These are phyloP conservation scores for Drosophila bipectinata DNA, from an alignment of 1,140 invertebrate species.

Conservation along the genomic window DNA sequence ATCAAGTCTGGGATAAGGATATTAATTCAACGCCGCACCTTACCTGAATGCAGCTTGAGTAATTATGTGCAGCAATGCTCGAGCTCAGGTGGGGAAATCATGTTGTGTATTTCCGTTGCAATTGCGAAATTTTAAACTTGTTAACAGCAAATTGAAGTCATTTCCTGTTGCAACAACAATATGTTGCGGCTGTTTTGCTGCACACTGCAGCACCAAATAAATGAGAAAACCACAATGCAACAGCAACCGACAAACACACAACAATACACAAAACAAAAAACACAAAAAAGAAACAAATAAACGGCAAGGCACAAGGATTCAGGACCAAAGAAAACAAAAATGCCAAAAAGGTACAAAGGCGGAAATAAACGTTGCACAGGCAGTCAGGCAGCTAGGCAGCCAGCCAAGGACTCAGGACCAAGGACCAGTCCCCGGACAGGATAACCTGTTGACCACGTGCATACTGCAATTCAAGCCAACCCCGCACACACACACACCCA, in stretches of 20 bases:
- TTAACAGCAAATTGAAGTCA: slow-evolving; percentile 82
- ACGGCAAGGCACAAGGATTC: slow-evolving; percentile 46
- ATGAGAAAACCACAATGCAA: slow-evolving; percentile 77
- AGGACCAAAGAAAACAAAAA: slow-evolving; percentile 61
- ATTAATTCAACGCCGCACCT: slow-evolving; percentile 37
- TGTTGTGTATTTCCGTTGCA: slow-evolving; percentile 80
- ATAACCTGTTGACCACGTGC: slow-evolving; percentile 81
- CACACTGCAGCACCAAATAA: slow-evolving; percentile 61
- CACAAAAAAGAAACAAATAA: slow-evolving; percentile 21
- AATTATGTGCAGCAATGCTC: slow-evolving; percentile 77
- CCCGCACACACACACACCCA: slow-evolving; percentile 19
- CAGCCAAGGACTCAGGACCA: slow-evolving; percentile 23
- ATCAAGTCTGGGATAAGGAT: slow-evolving; percentile 7
- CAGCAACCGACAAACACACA: slow-evolving; percentile 45
- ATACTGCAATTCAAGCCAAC: slow-evolving; percentile 71
- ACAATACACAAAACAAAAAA: slow-evolving; percentile 12
- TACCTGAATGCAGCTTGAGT: slow-evolving; percentile 46
- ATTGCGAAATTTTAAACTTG: slow-evolving; percentile 82
- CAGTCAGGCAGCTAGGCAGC: slow-evolving; percentile 46
- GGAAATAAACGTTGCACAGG: slow-evolving; percentile 75
- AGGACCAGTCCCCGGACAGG: slow-evolving; percentile 55
- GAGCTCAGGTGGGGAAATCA: slow-evolving; percentile 66
- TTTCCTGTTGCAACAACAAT: slow-evolving; percentile 73
- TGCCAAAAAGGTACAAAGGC: slow-evolving; percentile 82
- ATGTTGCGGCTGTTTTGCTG: slow-evolving; percentile 51